Percentiles rank a stretch among this genome's conserved stretches.
These are phyloP conservation scores for Pipa parva DNA, from an alignment of 2,113 vertebrate genomes.

Conservation along the genomic window DNA sequence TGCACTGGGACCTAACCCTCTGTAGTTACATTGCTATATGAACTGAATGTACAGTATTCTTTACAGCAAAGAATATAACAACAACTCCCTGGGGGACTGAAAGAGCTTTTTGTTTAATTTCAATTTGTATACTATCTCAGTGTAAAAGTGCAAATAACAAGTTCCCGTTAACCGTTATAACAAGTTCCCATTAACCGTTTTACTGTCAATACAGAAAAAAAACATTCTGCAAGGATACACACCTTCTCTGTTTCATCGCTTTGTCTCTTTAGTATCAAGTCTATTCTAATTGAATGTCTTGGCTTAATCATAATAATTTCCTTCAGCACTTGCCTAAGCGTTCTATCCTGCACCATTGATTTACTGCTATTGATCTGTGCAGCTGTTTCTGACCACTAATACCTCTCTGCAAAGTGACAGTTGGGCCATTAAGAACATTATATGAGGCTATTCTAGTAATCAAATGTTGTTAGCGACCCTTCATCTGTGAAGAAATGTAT, in stretches of 20 bases:
- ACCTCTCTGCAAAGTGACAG: slow-evolving; percentile 39
- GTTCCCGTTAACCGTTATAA: no score
- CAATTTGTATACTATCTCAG: no score
- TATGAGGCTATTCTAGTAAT: slow-evolving; percentile 37
- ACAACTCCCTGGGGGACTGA: no score
- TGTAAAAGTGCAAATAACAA: no score
- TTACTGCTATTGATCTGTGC: slow-evolving; percentile 40
- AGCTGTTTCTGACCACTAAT: slow-evolving; percentile 43
- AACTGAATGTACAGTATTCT: no score
- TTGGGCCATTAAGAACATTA: slow-evolving; percentile 38
- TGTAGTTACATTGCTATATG: no score
- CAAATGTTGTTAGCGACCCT: slow-evolving; percentile 38
- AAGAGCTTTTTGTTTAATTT: no score
- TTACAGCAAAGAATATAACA: no score
- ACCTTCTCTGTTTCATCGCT: slow-evolving; percentile 9
- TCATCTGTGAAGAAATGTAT: slow-evolving; percentile 36
- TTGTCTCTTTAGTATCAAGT: slow-evolving; percentile 1
- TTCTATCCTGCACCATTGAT: slow-evolving; percentile 35
- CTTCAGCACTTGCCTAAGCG: slow-evolving; percentile 30
- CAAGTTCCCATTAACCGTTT: no score
- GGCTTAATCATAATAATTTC: slow-evolving; percentile 41
- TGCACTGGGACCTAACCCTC: no score
- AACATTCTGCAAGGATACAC: slow-evolving; percentile 7
- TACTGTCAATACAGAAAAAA: neutral
- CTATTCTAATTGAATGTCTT: slow-evolving; percentile 39